Percentiles rank a stretch among this genome's conserved stretches.
Conservation (phyloP, 2,888 invertebrate species). For the Cataglyphis albicans region DNA sequence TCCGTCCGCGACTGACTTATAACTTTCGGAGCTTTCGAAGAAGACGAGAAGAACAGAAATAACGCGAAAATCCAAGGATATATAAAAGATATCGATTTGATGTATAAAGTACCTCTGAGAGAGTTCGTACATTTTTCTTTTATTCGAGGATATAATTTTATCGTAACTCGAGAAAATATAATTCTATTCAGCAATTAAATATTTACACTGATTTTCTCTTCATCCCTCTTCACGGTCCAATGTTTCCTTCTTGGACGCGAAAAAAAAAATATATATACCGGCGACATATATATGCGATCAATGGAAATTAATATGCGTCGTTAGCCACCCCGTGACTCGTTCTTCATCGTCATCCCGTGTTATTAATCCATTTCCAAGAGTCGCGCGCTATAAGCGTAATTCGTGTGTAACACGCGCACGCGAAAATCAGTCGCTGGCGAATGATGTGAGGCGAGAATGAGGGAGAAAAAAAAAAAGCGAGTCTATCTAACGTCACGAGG, state of each 20-base stretch:
- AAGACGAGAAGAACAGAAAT: constrained; percentile 36
- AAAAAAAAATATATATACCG: constrained; percentile 51
- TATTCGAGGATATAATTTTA: neutral
- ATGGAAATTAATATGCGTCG: constrained; percentile 46
- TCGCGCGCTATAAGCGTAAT: constrained; percentile 71
- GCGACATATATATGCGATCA: constrained; percentile 37
- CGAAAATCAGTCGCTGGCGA: constrained; percentile 39
- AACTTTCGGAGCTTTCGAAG: constrained; percentile 43
- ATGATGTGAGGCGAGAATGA: constrained; percentile 29
- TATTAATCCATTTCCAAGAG: constrained; percentile 44
- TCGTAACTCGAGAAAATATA: neutral
- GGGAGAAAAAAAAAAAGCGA: constrained; percentile 43
- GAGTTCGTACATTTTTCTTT: constrained; percentile 12
- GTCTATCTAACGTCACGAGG: constrained; percentile 55
- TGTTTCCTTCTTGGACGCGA: neutral
- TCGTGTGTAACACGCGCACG: constrained; percentile 68
- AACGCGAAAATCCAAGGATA: constrained; percentile 48
- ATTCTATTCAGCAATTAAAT: neutral
- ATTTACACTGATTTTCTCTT: neutral
- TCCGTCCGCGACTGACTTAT: constrained; percentile 50
- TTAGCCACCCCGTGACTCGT: constrained; percentile 31
- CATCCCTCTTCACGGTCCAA: neutral
- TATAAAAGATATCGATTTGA: constrained; percentile 37
- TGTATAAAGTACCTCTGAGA: constrained; percentile 26
- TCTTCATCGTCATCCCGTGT: constrained; percentile 29